Evolutionary conservation across 2,113 vertebrate genomes (phyloP), one percentile per base, ranked within the genome.

Genomic region (Lycaon pictus): DNA sequence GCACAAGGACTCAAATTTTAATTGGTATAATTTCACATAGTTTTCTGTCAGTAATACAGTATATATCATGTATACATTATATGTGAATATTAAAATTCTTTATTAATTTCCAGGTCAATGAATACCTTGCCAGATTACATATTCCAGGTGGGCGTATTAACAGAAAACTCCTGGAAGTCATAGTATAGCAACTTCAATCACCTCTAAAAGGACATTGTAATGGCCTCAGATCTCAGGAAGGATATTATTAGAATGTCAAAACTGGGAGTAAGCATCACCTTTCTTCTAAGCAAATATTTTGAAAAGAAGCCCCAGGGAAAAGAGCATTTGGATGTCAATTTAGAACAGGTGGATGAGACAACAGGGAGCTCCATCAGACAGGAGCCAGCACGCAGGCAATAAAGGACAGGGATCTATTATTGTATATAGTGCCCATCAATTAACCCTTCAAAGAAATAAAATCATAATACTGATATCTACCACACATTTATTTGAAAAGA

Each of bases 261-360:
- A 27, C 16, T 81, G 27, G 11, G 16, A 90, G 83, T 65, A 87
- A 7, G 4, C 7, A 90, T 93, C 92, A 77, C 48, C 32, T 93
- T 91, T 83, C 32, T 83, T 96, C 63, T 82, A 96, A 95, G 83
- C 9, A 94, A 97, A 90, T 90, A 72, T 92, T 97, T 97, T 88
- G 62, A 93, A 95, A 97, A 65, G 48, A n/a, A 93, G 74, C 37
- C 56, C 53, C 65, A 29, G 92, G 74, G 51, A 60, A 96, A 93
- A 97, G 63, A 92, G n/a, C 83, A 97, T 96, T 97, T 97, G 87
- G 51, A 92, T 81, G 58, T 95, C 89, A 97, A 62, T 93, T 97
- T 96, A 95, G 89, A 98, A 93, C 63, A 97, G 89, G 92, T 94
- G 88, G 74, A 81, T 11, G 27, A 65, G 53, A 96, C 93, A 80